A percentile compares a stretch with the other conserved stretches of the same genome.
phyloP scores from a whole-genome alignment of 2,888 invertebrate species.

The Seladonia tumulorum region DNA sequence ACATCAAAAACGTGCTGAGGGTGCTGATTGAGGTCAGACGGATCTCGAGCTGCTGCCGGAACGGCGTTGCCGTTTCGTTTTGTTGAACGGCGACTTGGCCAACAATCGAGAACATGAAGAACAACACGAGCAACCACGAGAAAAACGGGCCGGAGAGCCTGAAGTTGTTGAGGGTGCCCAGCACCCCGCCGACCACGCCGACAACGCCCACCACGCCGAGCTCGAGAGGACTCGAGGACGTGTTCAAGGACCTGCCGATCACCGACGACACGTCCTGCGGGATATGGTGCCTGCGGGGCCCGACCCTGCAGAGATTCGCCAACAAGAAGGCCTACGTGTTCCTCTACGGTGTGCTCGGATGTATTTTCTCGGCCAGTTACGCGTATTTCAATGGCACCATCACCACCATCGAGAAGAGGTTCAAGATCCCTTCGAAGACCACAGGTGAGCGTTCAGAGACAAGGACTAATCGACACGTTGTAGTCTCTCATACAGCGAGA shows the following conservation, averaged over 20 bases:
- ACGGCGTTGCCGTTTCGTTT: conserved; percentile 37
- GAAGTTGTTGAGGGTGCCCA: conserved; percentile 76
- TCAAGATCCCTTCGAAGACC: conserved; percentile 90
- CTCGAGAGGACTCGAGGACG: conserved; percentile 82
- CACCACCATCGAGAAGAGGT: conserved; percentile 90
- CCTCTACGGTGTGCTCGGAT: conserved; percentile 89
- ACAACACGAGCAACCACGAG: conserved; percentile 74
- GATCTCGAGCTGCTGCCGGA: conserved; percentile 49
- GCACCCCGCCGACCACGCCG: conserved; percentile 71
- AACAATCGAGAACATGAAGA: conserved; percentile 59
- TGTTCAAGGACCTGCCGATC: conserved; percentile 85
- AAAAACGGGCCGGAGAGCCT: conserved; percentile 80
- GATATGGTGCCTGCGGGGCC: conserved; percentile 87
- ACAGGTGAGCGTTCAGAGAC: conserved; percentile 85
- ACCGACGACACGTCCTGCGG: conserved; percentile 89
- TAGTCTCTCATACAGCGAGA: not conserved
- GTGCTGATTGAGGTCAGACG: conserved; percentile 70
- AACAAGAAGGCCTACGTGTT: conserved; percentile 87
- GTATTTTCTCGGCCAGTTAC: conserved; percentile 89
- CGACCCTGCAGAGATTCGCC: conserved; percentile 87
- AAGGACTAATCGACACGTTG: not conserved
- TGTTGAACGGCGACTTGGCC: conserved; percentile 18
- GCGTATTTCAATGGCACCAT: conserved; percentile 91
- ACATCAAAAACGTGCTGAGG: conserved; percentile 67
- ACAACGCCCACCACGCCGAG: conserved; percentile 74